A percentile compares a stretch with the other conserved stretches of the same genome.
Conservation (phyloP, 2,797 vertebrate species). For the Sebastes dallii region DNA sequence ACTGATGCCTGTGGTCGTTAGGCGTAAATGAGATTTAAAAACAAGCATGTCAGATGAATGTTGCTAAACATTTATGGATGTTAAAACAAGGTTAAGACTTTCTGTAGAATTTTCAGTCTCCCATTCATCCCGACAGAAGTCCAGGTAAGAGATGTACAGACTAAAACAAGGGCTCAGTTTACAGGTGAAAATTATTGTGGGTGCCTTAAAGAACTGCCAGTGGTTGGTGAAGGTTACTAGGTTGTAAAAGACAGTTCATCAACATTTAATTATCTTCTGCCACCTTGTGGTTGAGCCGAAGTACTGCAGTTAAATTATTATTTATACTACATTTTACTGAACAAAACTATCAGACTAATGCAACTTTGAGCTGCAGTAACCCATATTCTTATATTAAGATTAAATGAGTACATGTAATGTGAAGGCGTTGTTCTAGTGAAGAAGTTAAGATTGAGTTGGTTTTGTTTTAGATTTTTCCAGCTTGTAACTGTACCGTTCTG, state of each 20-base stretch:
- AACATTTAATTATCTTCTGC: conserved; percentile 15
- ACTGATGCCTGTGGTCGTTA: conserved; percentile 3
- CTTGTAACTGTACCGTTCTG: not conserved
- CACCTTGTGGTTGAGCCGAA: conserved; percentile 53
- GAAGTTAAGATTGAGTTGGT: not conserved
- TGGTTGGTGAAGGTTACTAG: not conserved
- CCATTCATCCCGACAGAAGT: not conserved
- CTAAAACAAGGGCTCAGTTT: not conserved
- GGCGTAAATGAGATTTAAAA: not conserved
- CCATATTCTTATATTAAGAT: not conserved
- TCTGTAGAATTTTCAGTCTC: not conserved
- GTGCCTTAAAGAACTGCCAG: not conserved
- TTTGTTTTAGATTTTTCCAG: not conserved
- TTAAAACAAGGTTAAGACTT: not conserved
- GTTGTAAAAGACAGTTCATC: not conserved
- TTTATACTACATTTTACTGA: not conserved
- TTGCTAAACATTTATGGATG: not conserved
- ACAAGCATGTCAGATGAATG: not conserved
- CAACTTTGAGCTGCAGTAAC: not conserved
- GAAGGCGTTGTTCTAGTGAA: not conserved
- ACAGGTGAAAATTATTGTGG: not conserved
- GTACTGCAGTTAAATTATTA: conserved; percentile 5
- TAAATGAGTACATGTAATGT: not conserved
- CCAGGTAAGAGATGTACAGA: not conserved
- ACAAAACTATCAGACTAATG: not conserved